These are phyloP conservation scores for Theocolax elegans DNA, from an alignment of 1,140 invertebrate genomes.

Conservation along the genomic window DNA sequence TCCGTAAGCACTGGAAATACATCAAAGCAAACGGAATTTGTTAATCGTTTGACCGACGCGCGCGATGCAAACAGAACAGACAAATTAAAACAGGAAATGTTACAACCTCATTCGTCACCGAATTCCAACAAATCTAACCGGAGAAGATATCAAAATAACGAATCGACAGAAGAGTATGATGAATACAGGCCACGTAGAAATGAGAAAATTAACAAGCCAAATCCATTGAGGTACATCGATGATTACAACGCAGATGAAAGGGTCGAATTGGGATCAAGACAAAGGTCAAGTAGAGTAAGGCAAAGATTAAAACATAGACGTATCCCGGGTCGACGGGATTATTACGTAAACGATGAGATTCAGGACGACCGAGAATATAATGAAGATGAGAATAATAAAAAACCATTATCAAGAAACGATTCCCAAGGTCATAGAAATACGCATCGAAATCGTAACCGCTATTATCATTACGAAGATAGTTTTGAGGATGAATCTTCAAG, in stretches of 20 bases:
- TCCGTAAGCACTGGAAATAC: background rate
- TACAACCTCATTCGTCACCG: conserved; percentile 12
- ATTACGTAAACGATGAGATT: conserved; percentile 22
- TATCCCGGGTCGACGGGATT: conserved; percentile 10
- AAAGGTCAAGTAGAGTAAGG: conserved; percentile 25
- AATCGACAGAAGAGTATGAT: conserved; percentile 5
- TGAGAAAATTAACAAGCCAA: background rate
- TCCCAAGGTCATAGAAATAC: background rate
- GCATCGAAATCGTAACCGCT: conserved; percentile 13
- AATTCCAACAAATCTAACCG: conserved; percentile 14
- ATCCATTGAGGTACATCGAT: conserved; percentile 16
- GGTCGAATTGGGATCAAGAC: background rate
- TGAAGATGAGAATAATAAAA: conserved; percentile 11
- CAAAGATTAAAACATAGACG: conserved; percentile 13
- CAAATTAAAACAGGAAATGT: conserved; percentile 6
- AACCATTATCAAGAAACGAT: background rate
- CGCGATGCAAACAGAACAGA: background rate
- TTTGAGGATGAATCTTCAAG: conserved; percentile 19
- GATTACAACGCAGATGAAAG: conserved; percentile 30
- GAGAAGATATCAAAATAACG: background rate
- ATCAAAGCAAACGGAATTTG: background rate
- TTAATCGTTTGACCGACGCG: background rate
- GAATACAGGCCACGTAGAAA: conserved; percentile 25
- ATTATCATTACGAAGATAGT: conserved; percentile 35
- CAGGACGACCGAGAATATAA: conserved; percentile 9